Conservation (phyloP, 2,888 invertebrate species). For the Drosophila rellima region DNA sequence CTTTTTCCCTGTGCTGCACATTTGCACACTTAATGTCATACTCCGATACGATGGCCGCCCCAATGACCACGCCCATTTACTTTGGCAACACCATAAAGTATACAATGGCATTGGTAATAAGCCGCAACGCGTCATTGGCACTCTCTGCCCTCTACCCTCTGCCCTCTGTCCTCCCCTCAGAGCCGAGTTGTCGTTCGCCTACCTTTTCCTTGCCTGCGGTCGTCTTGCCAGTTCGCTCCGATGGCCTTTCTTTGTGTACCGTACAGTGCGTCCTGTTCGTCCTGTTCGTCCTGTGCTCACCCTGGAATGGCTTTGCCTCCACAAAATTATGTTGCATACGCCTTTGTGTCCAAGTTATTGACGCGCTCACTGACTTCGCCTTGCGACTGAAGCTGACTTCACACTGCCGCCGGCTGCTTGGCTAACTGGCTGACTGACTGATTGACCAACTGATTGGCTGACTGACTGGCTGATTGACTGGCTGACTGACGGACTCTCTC, state of each 20-base stretch:
- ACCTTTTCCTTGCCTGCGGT: slow-evolving; percentile 28
- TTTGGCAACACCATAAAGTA: slow-evolving; percentile 63
- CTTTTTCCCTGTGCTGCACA: slow-evolving; percentile 41
- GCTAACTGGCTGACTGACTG: slow-evolving; percentile 18
- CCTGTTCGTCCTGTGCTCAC: slow-evolving; percentile 36
- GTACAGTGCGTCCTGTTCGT: slow-evolving; percentile 19
- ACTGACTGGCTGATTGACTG: not conserved
- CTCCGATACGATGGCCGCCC: slow-evolving; percentile 30
- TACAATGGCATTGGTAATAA: slow-evolving; percentile 73
- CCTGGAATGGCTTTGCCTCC: slow-evolving; percentile 10
- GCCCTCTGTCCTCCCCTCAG: not conserved
- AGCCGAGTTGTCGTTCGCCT: not conserved
- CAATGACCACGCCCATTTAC: slow-evolving; percentile 58
- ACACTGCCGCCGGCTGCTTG: slow-evolving; percentile 48
- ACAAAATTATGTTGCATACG: slow-evolving; percentile 55
- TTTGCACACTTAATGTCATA: slow-evolving; percentile 65
- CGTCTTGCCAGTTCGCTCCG: slow-evolving; percentile 30
- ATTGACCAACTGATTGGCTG: slow-evolving; percentile 2
- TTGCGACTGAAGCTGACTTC: slow-evolving; percentile 24
- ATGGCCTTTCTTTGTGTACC: slow-evolving; percentile 56
- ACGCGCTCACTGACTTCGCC: slow-evolving; percentile 59
- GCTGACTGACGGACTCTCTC: not conserved
- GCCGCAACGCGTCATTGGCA: slow-evolving; percentile 74
- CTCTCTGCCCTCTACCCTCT: slow-evolving; percentile 1
- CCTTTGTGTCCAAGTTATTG: slow-evolving; percentile 65